A percentile compares a stretch with the other conserved stretches of the same genome.
phyloP scores from a whole-genome alignment of 2,113 vertebrate species.

The Crotalus tigris region DNA sequence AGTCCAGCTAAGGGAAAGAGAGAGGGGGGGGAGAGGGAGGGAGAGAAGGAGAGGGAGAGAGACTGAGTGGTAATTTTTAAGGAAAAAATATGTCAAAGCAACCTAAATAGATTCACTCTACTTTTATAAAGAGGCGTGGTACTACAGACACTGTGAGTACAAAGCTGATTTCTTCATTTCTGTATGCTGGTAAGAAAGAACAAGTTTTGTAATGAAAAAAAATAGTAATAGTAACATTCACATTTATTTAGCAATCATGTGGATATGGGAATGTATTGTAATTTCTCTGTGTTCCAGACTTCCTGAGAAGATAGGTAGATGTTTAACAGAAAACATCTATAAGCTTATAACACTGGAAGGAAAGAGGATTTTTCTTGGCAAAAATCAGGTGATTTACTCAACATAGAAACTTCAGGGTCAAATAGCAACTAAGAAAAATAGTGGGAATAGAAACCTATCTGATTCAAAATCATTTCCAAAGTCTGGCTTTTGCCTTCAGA shows the following conservation, averaged over 20 bases:
- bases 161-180: conserved; percentile 34
- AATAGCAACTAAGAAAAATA: not conserved
- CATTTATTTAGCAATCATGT: conserved; percentile 19
- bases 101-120: conserved; percentile 32
- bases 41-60: not conserved
- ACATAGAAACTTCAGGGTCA: not conserved
- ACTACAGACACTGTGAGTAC: conserved; percentile 17
- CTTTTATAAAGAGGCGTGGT: not conserved
- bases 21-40: not conserved
- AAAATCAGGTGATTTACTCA: not conserved
- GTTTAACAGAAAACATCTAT: not conserved
- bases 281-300: conserved; percentile 22
- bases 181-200: conserved; percentile 38
- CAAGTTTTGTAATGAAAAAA: not conserved
- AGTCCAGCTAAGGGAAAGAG: not conserved
- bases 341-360: not conserved
- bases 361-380: not conserved
- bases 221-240: not conserved
- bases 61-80: not conserved
- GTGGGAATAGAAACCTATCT: not conserved
- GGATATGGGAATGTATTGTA: not conserved
- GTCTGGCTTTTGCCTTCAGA: not conserved
- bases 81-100: conserved; percentile 6
- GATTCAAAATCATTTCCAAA: not conserved
- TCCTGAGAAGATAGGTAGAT: conserved; percentile 5